These are phyloP conservation scores for Alaudala cheleensis DNA, from an alignment of 2,113 vertebrate species.

Conservation along the genomic window DNA sequence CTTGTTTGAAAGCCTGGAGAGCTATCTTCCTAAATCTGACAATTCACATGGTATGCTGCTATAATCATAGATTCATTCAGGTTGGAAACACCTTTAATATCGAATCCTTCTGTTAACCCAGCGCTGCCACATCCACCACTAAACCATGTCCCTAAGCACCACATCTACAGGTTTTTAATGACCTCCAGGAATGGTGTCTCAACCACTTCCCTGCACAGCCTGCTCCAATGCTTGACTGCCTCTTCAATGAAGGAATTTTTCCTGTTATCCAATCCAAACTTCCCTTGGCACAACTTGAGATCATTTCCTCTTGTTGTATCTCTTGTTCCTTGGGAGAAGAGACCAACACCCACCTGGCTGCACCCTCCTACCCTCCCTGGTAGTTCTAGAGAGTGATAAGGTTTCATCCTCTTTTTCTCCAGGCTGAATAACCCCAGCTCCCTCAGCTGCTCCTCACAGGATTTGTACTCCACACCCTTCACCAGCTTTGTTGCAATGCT, in stretches of 20 bases:
- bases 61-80: background rate
- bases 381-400: fast-evolving
- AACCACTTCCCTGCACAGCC: background rate
- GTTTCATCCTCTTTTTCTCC: background rate
- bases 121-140: background rate
- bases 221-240: background rate
- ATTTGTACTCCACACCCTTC: background rate
- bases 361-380: too few species aligned
- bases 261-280: background rate
- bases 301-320: background rate
- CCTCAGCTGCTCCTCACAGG: background rate
- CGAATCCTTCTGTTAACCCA: background rate
- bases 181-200: background rate
- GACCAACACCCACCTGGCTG: fast-evolving
- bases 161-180: background rate
- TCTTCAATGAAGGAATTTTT: background rate
- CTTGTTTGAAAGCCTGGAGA: background rate
- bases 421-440: background rate
- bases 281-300: background rate
- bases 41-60: background rate
- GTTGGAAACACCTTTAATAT: background rate
- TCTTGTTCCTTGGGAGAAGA: background rate
- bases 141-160: background rate
- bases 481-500: background rate
- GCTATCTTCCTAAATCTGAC: background rate